Base-by-base conservation (phyloP, 2,113 vertebrate species). In the Ondatra zibethicus region DNA sequence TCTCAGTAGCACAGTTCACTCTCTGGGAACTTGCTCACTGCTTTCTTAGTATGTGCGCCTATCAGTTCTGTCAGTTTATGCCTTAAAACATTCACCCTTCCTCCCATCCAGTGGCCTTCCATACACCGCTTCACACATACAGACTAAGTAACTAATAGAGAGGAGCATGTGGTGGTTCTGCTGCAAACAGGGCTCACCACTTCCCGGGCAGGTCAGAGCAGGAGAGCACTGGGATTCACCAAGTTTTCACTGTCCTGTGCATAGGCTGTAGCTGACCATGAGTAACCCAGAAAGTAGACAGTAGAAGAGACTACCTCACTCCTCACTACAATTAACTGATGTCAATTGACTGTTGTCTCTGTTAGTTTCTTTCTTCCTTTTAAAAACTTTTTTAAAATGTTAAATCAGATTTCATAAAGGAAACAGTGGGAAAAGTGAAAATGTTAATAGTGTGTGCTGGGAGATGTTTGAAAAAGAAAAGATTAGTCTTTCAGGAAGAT, bases 361-460 rank as follows among this genome's bases (percentile, higher is more conserved):
- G 7, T 61, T 72, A 65, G 73, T 52, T 10, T n/a, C 2, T 23
- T 55, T 92, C 33, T 77, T 13, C 9, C 70, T 66, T 72, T 80
- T 66, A 52, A 45, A 47, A 70, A 42, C 84, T 84, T 77, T 58
- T 1, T 14, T 66, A 14, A 65, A 45, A 84, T 82, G 39, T 68
- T 78, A 90, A 88, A 55, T 68, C 39, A 75, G 63, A 65, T 47
- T 72, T 55, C 45, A 65, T 77, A 33, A 45, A 33, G 29, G 29
- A 68, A 92, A 92, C 86, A 36, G 7, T 19, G 12, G 31, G 23
- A 86, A 42, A 95, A 4, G 12, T 87, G 10, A 92, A 95, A 95
- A 89, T 61, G 29, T 17, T 47, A 88, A 36, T 73, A 55, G 33
- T 33, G 17, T 5, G 33, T 16, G 25, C 31, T n/a, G 50, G 58